These are phyloP conservation scores for Leptosomus discolor DNA, from an alignment of 2,113 vertebrate species.

Conservation along the genomic window DNA sequence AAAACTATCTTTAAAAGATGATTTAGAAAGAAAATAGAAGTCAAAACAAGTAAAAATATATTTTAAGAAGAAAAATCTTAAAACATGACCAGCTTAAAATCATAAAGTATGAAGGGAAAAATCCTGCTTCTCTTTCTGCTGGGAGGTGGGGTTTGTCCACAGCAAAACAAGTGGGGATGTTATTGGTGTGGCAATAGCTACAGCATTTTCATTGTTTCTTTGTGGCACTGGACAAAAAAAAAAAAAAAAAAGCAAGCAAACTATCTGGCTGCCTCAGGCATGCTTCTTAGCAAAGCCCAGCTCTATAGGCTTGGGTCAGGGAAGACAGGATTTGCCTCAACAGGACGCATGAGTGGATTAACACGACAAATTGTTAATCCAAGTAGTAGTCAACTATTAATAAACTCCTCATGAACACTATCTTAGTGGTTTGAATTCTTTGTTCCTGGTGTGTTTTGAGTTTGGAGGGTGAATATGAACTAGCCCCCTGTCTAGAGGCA, in stretches of 20 bases:
- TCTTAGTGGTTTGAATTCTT: neutral
- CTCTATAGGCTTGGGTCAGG: neutral
- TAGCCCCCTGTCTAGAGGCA: neutral
- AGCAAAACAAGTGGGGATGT: neutral
- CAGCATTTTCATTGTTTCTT: neutral
- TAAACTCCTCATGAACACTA: constrained; percentile 15
- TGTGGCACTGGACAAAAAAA: neutral
- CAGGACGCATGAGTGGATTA: constrained; percentile 19
- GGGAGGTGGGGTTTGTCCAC: neutral
- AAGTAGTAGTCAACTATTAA: constrained; percentile 26
- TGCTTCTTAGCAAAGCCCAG: neutral
- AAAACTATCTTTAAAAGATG: neutral
- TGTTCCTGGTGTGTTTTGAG: neutral
- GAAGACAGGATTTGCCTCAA: constrained; percentile 24
- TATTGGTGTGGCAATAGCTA: neutral
- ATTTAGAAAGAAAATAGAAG: neutral
- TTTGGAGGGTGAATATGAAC: neutral
- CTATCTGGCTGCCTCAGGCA: neutral
- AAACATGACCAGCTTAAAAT: neutral
- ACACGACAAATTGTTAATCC: constrained; percentile 56
- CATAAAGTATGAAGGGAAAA: neutral
- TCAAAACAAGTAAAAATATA: neutral
- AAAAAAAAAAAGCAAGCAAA: neutral
- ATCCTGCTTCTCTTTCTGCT: neutral
- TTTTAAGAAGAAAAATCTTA: neutral